Evolutionary conservation across 2,797 vertebrate species (phyloP).

Genomic region (Tiaroga cobitis): DNA sequence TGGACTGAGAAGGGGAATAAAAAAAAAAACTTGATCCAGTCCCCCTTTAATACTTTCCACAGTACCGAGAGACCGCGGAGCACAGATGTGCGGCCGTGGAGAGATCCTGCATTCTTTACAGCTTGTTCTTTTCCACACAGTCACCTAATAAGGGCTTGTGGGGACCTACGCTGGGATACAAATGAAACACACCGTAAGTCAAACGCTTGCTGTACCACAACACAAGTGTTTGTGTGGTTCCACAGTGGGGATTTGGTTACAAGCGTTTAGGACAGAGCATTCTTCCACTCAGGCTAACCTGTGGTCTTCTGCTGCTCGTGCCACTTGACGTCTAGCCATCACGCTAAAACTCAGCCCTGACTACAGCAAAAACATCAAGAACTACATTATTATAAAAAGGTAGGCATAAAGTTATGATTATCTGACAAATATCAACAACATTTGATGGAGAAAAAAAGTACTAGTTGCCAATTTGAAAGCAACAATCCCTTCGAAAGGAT

Average conservation of each 20-base stretch:
- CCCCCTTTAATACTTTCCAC: constrained; percentile 73
- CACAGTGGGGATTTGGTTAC: constrained; percentile 68
- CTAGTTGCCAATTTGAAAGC: not conserved
- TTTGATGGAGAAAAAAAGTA: constrained; percentile 1
- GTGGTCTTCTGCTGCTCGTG: constrained; percentile 62
- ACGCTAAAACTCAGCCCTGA: not conserved
- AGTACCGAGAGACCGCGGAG: constrained; percentile 66
- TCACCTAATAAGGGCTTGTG: constrained; percentile 66
- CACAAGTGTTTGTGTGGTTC: constrained; percentile 40
- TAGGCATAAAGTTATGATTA: not conserved
- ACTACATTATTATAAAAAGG: not conserved
- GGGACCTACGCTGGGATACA: constrained; percentile 65
- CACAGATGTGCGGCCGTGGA: constrained; percentile 61
- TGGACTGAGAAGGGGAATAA: constrained; percentile 55
- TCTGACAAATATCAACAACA: constrained; percentile 1
- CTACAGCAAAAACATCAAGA: not conserved
- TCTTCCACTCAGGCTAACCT: constrained; percentile 71
- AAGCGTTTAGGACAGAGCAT: constrained; percentile 68
- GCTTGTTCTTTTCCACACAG: constrained; percentile 71
- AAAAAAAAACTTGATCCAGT: constrained; percentile 61
- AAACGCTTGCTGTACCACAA: constrained; percentile 47
- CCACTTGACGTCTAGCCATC: constrained; percentile 45
- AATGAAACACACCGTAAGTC: constrained; percentile 76
- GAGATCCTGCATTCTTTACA: constrained; percentile 63
- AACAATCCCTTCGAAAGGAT: not conserved